Evolutionary conservation across 2,888 invertebrate species (phyloP).

Genomic region (Lapara coniferarum): DNA sequence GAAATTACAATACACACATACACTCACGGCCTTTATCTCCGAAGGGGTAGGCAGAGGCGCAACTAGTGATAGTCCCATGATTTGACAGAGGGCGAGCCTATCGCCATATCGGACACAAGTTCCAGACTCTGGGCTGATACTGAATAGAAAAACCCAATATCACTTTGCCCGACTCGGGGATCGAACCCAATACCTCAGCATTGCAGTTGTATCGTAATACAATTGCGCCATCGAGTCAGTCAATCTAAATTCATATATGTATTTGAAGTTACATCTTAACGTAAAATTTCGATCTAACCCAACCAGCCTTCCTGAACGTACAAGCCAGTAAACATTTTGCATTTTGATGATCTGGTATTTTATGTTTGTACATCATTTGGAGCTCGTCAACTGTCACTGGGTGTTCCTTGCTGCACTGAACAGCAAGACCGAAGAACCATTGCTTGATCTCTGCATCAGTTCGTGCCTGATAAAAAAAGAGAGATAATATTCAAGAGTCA

Average conservation of each 20-base stretch:
- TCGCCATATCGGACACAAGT: too few relatives aligned
- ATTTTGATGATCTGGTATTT: constrained; percentile 61
- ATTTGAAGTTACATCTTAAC: not conserved
- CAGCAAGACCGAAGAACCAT: constrained; percentile 59
- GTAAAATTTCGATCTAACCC: constrained; percentile 58
- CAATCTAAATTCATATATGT: not conserved
- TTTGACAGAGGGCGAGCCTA: too few relatives aligned
- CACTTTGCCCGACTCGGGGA: too few relatives aligned
- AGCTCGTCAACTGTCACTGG: constrained; percentile 59
- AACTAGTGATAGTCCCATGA: too few relatives aligned
- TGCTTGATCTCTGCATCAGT: constrained; percentile 61
- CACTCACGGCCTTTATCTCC: too few relatives aligned
- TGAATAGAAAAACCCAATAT: too few relatives aligned
- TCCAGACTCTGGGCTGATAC: too few relatives aligned
- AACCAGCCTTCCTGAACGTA: constrained; percentile 66
- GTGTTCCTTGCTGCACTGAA: constrained; percentile 62
- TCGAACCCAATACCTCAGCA: too few relatives aligned
- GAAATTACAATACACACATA: too few relatives aligned
- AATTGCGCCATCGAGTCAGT: too few relatives aligned
- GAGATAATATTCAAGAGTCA: constrained; percentile 1
- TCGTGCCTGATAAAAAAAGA: constrained; percentile 47
- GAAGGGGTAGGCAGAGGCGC: too few relatives aligned
- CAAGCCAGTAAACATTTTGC: constrained; percentile 78
- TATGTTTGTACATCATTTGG: constrained; percentile 60
- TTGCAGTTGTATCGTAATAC: too few relatives aligned